Evolutionary conservation across 2,888 invertebrate genomes (phyloP).

Genomic region (Drosophila neonasuta): DNA sequence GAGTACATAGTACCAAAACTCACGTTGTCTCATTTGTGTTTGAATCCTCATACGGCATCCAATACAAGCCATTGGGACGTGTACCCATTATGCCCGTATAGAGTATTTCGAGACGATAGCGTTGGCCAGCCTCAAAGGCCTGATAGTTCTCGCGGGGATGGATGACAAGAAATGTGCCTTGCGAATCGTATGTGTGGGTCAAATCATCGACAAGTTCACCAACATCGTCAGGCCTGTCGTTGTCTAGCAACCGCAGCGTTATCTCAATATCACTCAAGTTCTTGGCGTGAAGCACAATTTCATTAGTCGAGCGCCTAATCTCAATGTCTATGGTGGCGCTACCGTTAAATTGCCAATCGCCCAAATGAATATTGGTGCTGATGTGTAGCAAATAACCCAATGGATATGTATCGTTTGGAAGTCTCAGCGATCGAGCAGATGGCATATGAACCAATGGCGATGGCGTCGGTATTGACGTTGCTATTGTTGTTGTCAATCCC

Average conservation of each 20-base stretch:
- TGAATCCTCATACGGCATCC: constrained; percentile 83
- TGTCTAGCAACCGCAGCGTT: constrained; percentile 63
- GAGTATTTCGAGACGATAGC: constrained; percentile 82
- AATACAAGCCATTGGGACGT: constrained; percentile 86
- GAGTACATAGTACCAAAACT: constrained; percentile 47
- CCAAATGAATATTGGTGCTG: constrained; percentile 72
- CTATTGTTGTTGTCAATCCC: constrained; percentile 18
- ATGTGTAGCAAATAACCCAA: constrained; percentile 83
- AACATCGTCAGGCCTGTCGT: constrained; percentile 19
- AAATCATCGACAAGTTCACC: constrained; percentile 65
- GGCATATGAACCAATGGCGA: constrained; percentile 11
- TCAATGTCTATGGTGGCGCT: constrained; percentile 78
- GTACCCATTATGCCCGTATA: constrained; percentile 84
- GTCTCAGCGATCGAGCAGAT: constrained; percentile 79
- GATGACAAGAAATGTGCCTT: constrained; percentile 69
- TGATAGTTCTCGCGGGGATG: constrained; percentile 71
- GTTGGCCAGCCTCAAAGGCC: constrained; percentile 72
- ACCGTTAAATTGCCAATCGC: constrained; percentile 69
- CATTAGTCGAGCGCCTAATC: constrained; percentile 70
- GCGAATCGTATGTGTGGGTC: constrained; percentile 63
- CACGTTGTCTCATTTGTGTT: constrained; percentile 79
- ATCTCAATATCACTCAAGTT: constrained; percentile 68
- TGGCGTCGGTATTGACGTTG: background rate
- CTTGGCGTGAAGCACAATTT: constrained; percentile 79
- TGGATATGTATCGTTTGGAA: constrained; percentile 84